Percentiles rank a stretch among this genome's conserved stretches.
Conservation (phyloP, 2,797 vertebrate genomes). For the Rhabdophis nuchalis region DNA sequence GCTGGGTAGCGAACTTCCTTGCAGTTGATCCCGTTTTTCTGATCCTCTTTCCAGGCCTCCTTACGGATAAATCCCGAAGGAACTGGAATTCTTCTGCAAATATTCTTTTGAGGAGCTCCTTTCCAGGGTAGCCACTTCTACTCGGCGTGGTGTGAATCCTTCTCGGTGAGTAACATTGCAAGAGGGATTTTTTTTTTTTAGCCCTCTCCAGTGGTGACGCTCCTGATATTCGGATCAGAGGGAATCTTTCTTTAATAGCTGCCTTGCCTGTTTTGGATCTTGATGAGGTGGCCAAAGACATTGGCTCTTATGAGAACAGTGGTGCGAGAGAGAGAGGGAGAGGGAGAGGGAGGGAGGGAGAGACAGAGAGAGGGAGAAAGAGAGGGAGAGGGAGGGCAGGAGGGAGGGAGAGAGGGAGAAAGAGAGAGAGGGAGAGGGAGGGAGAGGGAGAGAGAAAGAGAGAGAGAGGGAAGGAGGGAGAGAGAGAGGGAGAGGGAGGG, state of each 20-base stretch:
- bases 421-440: no score
- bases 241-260: neutral
- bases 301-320: neutral
- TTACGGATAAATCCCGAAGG: constrained; percentile 21
- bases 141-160: no score
- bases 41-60: constrained; percentile 29
- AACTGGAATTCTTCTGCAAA: neutral
- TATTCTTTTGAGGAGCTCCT: constrained; percentile 16
- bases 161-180: constrained; percentile 36
- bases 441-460: no score
- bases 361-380: no score
- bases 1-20: neutral
- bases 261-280: neutral
- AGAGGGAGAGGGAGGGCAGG: no score
- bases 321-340: neutral
- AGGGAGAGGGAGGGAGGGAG: no score
- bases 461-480: no score
- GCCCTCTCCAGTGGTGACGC: neutral
- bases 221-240: neutral
- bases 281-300: neutral
- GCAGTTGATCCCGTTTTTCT: neutral
- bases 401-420: no score
- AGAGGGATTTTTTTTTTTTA: constrained; percentile 1
- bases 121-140: neutral
- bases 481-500: neutral